Evolutionary conservation across 2,888 invertebrate species (phyloP).

Genomic region (Cephus pygmeus): DNA sequence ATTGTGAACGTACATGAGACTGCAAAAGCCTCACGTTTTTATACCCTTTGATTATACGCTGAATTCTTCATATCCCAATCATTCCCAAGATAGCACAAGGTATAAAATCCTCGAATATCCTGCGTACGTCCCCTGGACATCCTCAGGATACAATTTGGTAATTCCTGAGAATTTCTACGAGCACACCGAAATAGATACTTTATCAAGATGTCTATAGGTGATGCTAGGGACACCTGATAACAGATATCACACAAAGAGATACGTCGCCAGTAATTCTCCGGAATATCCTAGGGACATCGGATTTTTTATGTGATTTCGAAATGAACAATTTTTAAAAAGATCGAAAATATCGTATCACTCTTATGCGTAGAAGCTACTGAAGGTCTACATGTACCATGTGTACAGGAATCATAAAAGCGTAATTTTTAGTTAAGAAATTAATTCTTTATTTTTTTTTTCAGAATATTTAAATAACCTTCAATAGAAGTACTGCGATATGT

Average conservation of each 20-base stretch:
- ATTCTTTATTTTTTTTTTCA: background rate
- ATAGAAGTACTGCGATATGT: no score
- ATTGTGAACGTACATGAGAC: constrained; percentile 42
- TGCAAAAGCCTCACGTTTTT: background rate
- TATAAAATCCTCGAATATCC: background rate
- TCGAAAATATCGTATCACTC: background rate
- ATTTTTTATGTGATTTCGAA: no score
- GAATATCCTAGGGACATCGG: no score
- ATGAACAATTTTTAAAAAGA: no score
- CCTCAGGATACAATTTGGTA: background rate
- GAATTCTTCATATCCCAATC: background rate
- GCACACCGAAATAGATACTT: no score
- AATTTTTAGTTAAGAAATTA: background rate
- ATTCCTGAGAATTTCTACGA: background rate
- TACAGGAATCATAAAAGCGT: background rate
- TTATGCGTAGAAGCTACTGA: background rate
- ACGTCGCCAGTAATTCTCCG: no score
- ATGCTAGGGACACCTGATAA: no score
- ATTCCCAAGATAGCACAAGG: background rate
- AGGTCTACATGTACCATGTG: background rate
- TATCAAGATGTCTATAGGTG: no score
- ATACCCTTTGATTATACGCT: background rate
- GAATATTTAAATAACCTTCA: background rate
- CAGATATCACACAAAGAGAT: no score
- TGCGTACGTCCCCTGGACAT: background rate